Evolutionary conservation across 1,140 invertebrate genomes (phyloP).

Genomic region (Drosophila orena): DNA sequence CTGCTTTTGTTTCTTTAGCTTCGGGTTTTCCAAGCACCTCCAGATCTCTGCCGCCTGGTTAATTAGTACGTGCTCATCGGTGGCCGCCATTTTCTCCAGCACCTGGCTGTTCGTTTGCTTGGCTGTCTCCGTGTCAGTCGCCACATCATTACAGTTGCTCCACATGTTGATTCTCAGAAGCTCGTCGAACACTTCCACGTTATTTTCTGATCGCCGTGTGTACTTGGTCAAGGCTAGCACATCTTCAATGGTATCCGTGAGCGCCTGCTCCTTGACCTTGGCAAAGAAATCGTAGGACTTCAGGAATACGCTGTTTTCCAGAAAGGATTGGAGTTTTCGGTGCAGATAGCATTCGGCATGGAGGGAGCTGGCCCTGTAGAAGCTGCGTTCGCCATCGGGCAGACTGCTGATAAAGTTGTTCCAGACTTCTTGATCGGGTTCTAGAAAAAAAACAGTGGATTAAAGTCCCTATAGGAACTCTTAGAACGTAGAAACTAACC

Average conservation of each 20-base stretch:
- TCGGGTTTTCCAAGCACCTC: conserved; percentile 65
- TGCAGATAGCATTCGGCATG: conserved; percentile 98
- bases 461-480: neutral
- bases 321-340: conserved; percentile 91
- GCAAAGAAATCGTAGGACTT: conserved; percentile 92
- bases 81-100: conserved; percentile 87
- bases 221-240: conserved; percentile 86
- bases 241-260: conserved; percentile 86
- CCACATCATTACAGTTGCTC: conserved; percentile 93
- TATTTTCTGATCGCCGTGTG: conserved; percentile 51
- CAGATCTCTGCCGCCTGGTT: conserved; percentile 88
- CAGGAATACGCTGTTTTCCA: conserved; percentile 89
- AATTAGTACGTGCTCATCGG: conserved; percentile 89
- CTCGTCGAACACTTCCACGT: conserved; percentile 85
- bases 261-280: conserved; percentile 89
- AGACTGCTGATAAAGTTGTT: conserved; percentile 85
- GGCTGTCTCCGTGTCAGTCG: conserved; percentile 87
- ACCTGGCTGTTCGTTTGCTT: conserved; percentile 85
- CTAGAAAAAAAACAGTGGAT: conserved; percentile 25
- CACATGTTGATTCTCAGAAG: conserved; percentile 89
- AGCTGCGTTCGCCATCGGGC: conserved; percentile 86
- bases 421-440: conserved; percentile 85
- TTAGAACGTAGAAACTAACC: conserved; percentile 36
- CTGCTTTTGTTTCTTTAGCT: conserved; percentile 38
- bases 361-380: conserved; percentile 94